Evolutionary conservation across 2,113 vertebrate genomes (phyloP).

Genomic region (Psilopogon haemacephalus): DNA sequence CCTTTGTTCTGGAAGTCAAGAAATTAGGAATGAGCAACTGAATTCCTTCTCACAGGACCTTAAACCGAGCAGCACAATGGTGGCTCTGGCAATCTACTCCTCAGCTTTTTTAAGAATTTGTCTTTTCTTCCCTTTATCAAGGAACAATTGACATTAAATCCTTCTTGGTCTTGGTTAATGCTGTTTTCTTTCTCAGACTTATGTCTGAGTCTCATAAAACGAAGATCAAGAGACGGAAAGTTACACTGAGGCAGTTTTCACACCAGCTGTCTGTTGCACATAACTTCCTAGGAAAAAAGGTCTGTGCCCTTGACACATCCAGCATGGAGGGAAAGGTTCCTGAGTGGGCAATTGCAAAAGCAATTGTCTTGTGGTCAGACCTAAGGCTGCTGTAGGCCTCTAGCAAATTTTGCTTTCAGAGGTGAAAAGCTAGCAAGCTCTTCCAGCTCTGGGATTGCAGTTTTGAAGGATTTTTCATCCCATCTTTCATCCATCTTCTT

Average conservation of each 20-base stretch:
- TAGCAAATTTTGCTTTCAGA: neutral
- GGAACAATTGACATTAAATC: neutral
- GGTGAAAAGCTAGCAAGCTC: neutral
- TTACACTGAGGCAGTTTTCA: neutral
- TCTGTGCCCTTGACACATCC: fast-evolving
- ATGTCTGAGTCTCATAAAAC: neutral
- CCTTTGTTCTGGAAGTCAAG: neutral
- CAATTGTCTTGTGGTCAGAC: neutral
- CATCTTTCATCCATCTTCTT: neutral
- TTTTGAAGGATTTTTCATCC: neutral
- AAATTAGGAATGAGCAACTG: neutral
- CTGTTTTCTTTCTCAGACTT: neutral
- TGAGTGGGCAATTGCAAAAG: fast-evolving
- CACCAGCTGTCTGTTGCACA: neutral
- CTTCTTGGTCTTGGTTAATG: neutral
- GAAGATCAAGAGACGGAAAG: neutral
- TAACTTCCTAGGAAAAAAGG: neutral
- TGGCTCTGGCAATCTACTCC: neutral
- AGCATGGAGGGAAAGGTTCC: neutral
- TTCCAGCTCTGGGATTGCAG: neutral
- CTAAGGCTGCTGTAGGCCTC: neutral
- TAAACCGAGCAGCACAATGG: neutral
- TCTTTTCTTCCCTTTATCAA: neutral
- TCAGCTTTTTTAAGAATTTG: neutral
- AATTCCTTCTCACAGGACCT: neutral